Base-by-base conservation (phyloP, 2,888 invertebrate genomes). In the Nysson spinosus region DNA sequence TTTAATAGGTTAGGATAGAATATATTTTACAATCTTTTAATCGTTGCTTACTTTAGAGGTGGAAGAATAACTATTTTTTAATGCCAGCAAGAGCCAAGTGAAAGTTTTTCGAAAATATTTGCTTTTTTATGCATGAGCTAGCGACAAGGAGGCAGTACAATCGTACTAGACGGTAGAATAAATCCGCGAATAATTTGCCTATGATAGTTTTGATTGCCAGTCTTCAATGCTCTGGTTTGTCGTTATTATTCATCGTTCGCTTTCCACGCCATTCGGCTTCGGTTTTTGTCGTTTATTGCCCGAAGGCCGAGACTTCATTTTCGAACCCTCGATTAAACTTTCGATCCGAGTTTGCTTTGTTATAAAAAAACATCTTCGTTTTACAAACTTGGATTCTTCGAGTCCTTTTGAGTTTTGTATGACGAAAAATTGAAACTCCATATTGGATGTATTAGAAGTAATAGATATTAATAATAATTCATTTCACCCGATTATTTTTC, bases 141-240 rank as follows among this genome's bases (percentile, higher is more conserved):
- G 20, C 20, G 14, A 22, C 11, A 17, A 26, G 35, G 35, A 12
- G 30, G 37, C 24, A n/a, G 42, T 26, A 37, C 44, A 58, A 74
- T 50, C 62, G 51, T 52, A 39, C 60, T 55, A 54, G 56, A 55
- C 44, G 16, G n/a, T 5, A 22, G 44, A 64, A 60, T 60, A 58
- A 61, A 71, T 73, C 63, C 52, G 57, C 52, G 55, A 39, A 57
- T 22, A 44, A 55, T 64, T 51, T 67, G 44, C 64, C 55, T 67
- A 68, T 54, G 61, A 60, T 80, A 81, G 68, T 82, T 82, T 82
- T 82, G 82, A 82, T 83, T 83, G 80, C 80, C 82, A 83, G 82
- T 82, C 83, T 82, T 81, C 75, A 75, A 78, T 78, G 75, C 77
- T 81, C 75, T 75, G 78, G 72, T 60, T 51, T 35, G 11, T 47